These are phyloP conservation scores for Stomatorhinus walkeri DNA, from an alignment of 2,797 vertebrate genomes.

Conservation along the genomic window DNA sequence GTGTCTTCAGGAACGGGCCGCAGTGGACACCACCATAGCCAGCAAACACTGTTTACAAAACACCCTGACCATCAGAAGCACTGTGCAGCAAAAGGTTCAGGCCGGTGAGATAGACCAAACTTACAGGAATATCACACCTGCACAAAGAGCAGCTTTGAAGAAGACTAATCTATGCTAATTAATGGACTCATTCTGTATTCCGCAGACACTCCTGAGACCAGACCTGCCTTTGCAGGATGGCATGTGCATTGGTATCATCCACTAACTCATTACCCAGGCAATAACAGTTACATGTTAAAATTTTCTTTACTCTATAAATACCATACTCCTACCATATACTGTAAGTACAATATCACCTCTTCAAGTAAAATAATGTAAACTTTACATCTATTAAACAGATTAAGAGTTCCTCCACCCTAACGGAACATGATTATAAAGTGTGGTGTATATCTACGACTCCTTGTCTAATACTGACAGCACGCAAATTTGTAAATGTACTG, in stretches of 20 bases:
- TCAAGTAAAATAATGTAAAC: neutral
- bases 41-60: neutral
- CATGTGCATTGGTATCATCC: neutral
- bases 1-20: neutral
- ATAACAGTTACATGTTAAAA: neutral
- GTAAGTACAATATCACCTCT: neutral
- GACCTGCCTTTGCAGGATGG: neutral
- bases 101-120: neutral
- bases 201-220: neutral
- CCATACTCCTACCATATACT: neutral
- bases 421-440: neutral
- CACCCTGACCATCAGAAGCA: neutral
- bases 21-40: neutral
- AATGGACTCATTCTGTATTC: neutral
- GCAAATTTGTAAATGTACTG: neutral
- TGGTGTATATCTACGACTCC: neutral
- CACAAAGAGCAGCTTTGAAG: slow-evolving; percentile 11
- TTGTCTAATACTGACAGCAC: neutral
- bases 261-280: neutral
- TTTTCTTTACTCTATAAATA: neutral
- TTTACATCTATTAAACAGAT: neutral
- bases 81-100: neutral
- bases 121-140: neutral
- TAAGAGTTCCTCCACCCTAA: neutral
- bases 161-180: slow-evolving; percentile 9